Evolutionary conservation across 2,888 invertebrate genomes (phyloP), one percentile per base, ranked within the genome.

Genomic region (Calameuta idolon): DNA sequence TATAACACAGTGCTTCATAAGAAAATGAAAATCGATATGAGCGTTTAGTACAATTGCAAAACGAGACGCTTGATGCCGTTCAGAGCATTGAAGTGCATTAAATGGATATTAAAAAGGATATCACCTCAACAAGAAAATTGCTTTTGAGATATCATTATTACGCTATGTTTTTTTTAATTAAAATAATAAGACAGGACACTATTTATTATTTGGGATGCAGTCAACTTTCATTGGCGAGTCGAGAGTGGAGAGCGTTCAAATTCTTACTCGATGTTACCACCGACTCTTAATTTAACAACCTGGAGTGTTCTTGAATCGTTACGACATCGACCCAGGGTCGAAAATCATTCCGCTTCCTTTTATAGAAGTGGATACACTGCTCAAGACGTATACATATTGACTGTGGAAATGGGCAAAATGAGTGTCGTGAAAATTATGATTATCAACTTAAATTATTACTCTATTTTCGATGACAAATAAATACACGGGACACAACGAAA

Each of bases 1-100:
- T 81, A 83, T 91, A 77, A 80, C 80, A 11, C 83, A 83, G 75
- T 90, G 90, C 76, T 89, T 88, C 75, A 76, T 76, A 12, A 81
- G 82, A 74, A 85, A 86, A 80, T 84, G 80, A 83, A 75, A 77
- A 75, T 76, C 69, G 71, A 75, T 71, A 5, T 76, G 15, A 40
- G 15, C 40, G 15, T 40, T 40, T 15, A 55, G 23, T 74, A 12
- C 23, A 34, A 37, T 34, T 15, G 4, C 68, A 69, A 74, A 33
- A 9, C 12, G 34, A 37, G 34, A 69, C 69, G 30, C 11, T 31
- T n/a, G 23, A 73, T 73, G 73, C 23, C 23, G 4, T 73, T 23
- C 31, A 55, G 15, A 5, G 23, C 2, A 55, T 23, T 55, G 23
- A 55, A 23, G 9, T 5, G 23, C 55, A 55, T 55, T 23, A 55